Base-by-base conservation (phyloP, 2,888 invertebrate species). In the Xylophagus ater region DNA sequence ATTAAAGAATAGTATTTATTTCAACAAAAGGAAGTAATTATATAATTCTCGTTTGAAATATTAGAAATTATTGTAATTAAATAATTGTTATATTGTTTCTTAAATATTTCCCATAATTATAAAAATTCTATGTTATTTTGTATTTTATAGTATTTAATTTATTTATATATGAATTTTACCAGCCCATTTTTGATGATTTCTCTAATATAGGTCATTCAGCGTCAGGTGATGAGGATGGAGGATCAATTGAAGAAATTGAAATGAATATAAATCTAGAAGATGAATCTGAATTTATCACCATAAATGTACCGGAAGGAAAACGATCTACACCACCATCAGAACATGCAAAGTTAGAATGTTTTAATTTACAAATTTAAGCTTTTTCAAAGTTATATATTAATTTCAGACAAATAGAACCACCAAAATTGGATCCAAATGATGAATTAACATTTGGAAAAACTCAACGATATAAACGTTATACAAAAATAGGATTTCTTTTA, bases 241-340 rank as follows among this genome's bases (percentile, higher is more conserved):
- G n/a, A n/a, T n/a, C n/a, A n/a, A n/a, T 9, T 10, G 38, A 31
- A 21, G 34, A 17, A 28, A 18, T 21, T 12, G 19, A 33, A 14
- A 24, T 19, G n/a, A 26, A 33, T 8, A 39, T 42, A 26, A 34
- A 30, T 2, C 18, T 28, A 17, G 42, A 19, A 14, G 40, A 43
- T 1, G 55, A 55, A 12, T 53, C 55, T 1, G 58, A 58, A 35
- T 56, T 51, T 37, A 53, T 57, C 10, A 53, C 49, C 12, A 52
- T 56, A 37, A 51, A 47, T 40, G 48, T 47, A 7, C 43, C 51
- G 13, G 40, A 31, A 15, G 13, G 30, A 15, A n/a, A 43, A 32
- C 3, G 40, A 38, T 20, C 31, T 45, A 13, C 41, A 33, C 21
- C 43, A 44, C 10, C 15, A n/a, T n/a, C n/a, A n/a, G n/a, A n/a